Evolutionary conservation across 2,113 vertebrate genomes (phyloP).

Genomic region (Cardinalis cardinalis): DNA sequence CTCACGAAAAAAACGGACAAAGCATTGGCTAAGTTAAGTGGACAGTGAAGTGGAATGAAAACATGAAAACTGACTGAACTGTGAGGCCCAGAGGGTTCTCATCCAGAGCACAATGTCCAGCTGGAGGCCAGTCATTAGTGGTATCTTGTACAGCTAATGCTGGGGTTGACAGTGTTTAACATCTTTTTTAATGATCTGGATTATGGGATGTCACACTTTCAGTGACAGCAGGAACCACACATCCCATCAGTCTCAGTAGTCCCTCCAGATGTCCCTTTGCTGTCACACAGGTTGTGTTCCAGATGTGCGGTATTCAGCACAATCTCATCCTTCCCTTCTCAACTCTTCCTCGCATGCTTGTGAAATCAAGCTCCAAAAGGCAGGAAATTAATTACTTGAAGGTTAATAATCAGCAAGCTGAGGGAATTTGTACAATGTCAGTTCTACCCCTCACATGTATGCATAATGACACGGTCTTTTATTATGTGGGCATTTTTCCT

Average conservation of each 20-base stretch:
- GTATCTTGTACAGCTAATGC: background rate
- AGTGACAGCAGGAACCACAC: background rate
- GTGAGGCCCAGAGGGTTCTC: background rate
- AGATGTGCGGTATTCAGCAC: background rate
- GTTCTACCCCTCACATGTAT: background rate
- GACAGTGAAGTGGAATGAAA: background rate
- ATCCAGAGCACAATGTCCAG: background rate
- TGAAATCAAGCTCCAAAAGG: background rate
- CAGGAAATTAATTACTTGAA: background rate
- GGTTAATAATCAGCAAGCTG: background rate
- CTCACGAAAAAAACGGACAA: background rate
- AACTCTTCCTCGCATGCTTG: background rate
- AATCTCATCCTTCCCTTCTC: background rate
- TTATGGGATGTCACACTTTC: background rate
- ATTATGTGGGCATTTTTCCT: background rate
- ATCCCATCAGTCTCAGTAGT: background rate
- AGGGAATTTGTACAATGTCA: fast-evolving
- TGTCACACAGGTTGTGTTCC: background rate
- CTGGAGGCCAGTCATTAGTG: background rate
- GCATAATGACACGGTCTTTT: fast-evolving
- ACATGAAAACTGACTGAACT: background rate
- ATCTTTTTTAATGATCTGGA: background rate
- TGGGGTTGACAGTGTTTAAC: background rate
- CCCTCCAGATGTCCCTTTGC: background rate
- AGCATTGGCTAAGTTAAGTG: background rate